Base-by-base conservation (phyloP, 2,113 vertebrate genomes). In the Chinchilla lanigera region DNA sequence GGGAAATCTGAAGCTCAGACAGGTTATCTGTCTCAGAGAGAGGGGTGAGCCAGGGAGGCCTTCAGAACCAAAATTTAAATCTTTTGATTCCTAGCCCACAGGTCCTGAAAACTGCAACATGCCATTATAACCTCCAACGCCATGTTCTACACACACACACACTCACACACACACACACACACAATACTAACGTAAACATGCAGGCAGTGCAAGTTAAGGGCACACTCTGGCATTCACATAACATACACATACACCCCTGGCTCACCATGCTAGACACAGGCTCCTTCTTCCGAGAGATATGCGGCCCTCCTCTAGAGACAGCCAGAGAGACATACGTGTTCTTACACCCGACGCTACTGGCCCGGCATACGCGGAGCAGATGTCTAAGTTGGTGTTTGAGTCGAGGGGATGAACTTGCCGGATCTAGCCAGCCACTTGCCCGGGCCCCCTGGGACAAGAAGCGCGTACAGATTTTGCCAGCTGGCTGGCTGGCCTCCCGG, bases 401-500 rank as follows among this genome's bases (percentile, higher is more conserved):
- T 83, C 0, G 5, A 96, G 81, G 95, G 84, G 96, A 90, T 77
- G 84, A 90, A 85, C 93, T 95, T 91, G 95, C 80, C n/a, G 17
- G 91, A 91, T 96, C 95, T 86, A 95, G 95, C 86, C 93, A 95
- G 86, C 83, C 89, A 86, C 96, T 89, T 86, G 89, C 95, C 95
- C 0, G 0, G 88, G 65, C 47, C 94, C 93, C 88, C 44, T 30
- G 82, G 87, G 97, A 95, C 87, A 80, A 94, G 93, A 83, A 91
- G 89, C 85, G 90, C 1, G 56, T 6, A 60, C 75, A 71, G 97
- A 88, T 88, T 93, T 71, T 87, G 90, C 95, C 96, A 96, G 97
- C 96, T 96, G 94, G 44, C 90, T 94, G 95, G 96, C 96, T 1
- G 65, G 73, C 80, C 92, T 97, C 95, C 92, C 95, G 75, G 89